These are phyloP conservation scores for Paguma larvata DNA, from an alignment of 2,797 vertebrate genomes.

Conservation along the genomic window DNA sequence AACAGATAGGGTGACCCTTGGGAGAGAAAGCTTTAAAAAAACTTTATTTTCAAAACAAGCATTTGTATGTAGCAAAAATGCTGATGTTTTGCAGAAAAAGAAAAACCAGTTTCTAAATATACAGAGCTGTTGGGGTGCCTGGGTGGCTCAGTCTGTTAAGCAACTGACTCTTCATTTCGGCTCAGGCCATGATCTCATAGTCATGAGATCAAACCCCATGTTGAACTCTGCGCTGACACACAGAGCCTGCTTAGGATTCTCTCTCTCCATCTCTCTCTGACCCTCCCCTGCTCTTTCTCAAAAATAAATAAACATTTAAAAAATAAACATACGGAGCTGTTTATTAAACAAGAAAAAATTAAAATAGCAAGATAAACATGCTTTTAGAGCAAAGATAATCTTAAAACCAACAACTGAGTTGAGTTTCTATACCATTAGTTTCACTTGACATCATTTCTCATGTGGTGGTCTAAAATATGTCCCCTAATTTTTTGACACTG, in stretches of 20 bases:
- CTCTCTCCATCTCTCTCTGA: not conserved
- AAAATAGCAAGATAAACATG: not conserved
- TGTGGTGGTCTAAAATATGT: not conserved
- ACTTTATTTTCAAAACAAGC: not conserved
- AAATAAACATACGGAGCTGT: no score
- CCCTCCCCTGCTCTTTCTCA: not conserved
- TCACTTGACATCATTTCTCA: not conserved
- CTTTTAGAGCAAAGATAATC: not conserved
- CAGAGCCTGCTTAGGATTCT: not conserved
- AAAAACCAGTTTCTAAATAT: not conserved
- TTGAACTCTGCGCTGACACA: no score
- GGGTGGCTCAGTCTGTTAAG: not conserved
- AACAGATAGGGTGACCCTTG: not conserved
- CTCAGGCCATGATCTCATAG: not conserved
- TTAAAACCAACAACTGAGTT: not conserved
- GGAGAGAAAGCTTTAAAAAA: constrained; percentile 7
- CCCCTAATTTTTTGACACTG: not conserved
- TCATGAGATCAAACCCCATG: not conserved
- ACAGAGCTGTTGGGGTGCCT: not conserved
- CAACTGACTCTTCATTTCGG: not conserved
- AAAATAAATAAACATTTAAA: not conserved
- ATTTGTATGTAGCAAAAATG: constrained; percentile 10
- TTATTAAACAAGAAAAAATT: not conserved
- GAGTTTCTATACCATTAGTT: not conserved
- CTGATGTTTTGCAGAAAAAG: not conserved